Percentiles rank a stretch among this genome's conserved stretches.
phyloP scores from a whole-genome alignment of 2,113 vertebrate species.

The Muscicapa adusta region DNA sequence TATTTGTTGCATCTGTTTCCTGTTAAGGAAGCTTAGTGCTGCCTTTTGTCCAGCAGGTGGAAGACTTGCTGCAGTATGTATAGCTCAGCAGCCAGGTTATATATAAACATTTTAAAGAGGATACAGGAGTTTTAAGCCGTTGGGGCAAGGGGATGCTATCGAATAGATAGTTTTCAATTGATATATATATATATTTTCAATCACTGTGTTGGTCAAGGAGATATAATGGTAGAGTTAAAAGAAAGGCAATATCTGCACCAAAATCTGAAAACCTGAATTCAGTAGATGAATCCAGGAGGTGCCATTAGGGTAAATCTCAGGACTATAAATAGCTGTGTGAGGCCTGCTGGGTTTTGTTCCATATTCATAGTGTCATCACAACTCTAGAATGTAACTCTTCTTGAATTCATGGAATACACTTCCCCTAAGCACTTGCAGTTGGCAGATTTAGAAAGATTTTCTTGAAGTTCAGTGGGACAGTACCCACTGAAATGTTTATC shows the following conservation, averaged over 20 bases:
- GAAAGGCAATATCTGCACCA: neutral
- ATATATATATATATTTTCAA: too few species aligned
- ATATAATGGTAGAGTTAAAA: neutral
- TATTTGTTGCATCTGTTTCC: slow-evolving; percentile 59
- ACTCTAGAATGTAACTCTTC: neutral
- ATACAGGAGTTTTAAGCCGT: neutral
- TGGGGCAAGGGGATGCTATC: neutral
- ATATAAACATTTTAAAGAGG: neutral
- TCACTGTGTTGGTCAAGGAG: neutral
- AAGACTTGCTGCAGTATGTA: slow-evolving; percentile 37
- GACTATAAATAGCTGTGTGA: neutral
- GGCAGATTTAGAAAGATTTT: neutral
- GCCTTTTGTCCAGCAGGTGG: slow-evolving; percentile 66
- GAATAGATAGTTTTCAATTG: neutral
- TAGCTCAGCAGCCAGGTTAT: neutral
- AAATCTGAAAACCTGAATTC: neutral
- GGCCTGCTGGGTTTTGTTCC: neutral
- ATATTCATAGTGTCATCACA: neutral
- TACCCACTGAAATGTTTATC: neutral
- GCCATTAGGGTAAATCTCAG: neutral
- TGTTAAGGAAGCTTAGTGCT: slow-evolving; percentile 19
- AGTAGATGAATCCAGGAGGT: neutral
- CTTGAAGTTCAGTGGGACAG: neutral
- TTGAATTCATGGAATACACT: neutral
- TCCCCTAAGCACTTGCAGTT: neutral